Base-by-base conservation (phyloP, 2,797 vertebrate species). In the Danio tinwini region DNA sequence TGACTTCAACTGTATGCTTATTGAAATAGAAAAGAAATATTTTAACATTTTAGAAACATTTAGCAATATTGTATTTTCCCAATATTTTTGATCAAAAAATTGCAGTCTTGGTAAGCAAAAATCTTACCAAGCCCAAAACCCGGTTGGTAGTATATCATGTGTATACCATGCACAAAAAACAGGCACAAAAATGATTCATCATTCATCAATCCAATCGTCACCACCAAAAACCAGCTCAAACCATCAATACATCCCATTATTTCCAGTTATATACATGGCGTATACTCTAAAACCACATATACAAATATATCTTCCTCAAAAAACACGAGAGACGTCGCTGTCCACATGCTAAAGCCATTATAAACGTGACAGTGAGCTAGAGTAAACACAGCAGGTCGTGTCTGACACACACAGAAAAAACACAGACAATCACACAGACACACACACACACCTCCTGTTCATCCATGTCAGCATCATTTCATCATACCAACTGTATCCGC, bases 391-490 rank as follows among this genome's bases (percentile, higher is more conserved):
- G 78, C 59, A 64, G 42, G 69, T 78, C 5, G 9, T n/a, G 19
- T 17, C 21, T 78, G 21, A 64, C 37, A 80, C 49, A 73, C 58
- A n/a, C n/a, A 29, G 29, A 29, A 29, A 29, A 29, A 29, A 44
- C 75, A 76, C 42, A 45, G 9, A 56, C 39, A 47, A 29, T 29
- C 63, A 47, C 74, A 37, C 63, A 47, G 7, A 39, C 62, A 77
- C 17, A 21, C 58, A 52, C 42, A 21, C 52, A 74, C 39, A 0
- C 44, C 14, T 10, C 10, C 45, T 59, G 58, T 65, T 76, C 83
- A 44, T 65, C 11, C 56, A 73, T 76, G 76, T 82, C 79, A 85
- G n/a, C 82, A 71, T 79, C 61, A 76, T 80, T 64, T 85, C 76
- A 85, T 83, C 80, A 83, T 39, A 29, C 50, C 40, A 47, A 69